These are phyloP conservation scores for Scaptomyza hsui DNA, from an alignment of 1,140 invertebrate species.

Conservation along the genomic window DNA sequence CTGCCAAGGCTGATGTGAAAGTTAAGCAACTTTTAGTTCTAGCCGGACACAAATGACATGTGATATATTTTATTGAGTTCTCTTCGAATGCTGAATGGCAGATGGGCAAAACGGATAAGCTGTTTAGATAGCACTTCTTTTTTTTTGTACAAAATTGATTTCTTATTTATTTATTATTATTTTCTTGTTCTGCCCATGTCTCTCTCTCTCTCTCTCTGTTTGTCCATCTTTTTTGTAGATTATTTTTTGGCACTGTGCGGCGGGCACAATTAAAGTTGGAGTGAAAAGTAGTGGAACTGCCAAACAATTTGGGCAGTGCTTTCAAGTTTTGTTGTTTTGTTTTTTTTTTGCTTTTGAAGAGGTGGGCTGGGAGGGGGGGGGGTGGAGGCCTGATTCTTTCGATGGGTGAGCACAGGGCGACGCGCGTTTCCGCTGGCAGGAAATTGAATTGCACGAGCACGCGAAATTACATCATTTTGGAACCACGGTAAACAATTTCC, in stretches of 20 bases:
- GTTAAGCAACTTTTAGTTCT: not conserved
- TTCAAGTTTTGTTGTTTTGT: constrained; percentile 33
- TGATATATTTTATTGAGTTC: constrained; percentile 55
- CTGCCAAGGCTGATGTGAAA: constrained; percentile 7
- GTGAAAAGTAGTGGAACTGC: constrained; percentile 29
- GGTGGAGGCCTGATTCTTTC: not conserved
- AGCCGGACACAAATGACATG: constrained; percentile 27
- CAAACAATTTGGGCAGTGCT: constrained; percentile 60
- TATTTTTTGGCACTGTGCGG: constrained; percentile 39
- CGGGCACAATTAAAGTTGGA: constrained; percentile 56
- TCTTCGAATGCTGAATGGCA: constrained; percentile 1
- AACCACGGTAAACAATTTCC: constrained; percentile 82
- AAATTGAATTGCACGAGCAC: constrained; percentile 83
- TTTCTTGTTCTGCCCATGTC: not conserved
- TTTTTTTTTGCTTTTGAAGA: not conserved
- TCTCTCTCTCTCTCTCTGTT: not conserved
- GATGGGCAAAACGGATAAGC: constrained; percentile 48
- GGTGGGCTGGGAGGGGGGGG: not conserved
- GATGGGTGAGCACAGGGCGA: constrained; percentile 84
- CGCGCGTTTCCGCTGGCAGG: constrained; percentile 85
- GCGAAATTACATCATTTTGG: constrained; percentile 83
- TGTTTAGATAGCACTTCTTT: constrained; percentile 58
- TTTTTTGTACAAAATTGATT: constrained; percentile 51
- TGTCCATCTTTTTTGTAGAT: constrained; percentile 4
- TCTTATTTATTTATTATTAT: constrained; percentile 46